Percentiles rank a stretch among this genome's conserved stretches.
Conservation (phyloP, 2,888 invertebrate species). For the Napeogenes inachia region DNA sequence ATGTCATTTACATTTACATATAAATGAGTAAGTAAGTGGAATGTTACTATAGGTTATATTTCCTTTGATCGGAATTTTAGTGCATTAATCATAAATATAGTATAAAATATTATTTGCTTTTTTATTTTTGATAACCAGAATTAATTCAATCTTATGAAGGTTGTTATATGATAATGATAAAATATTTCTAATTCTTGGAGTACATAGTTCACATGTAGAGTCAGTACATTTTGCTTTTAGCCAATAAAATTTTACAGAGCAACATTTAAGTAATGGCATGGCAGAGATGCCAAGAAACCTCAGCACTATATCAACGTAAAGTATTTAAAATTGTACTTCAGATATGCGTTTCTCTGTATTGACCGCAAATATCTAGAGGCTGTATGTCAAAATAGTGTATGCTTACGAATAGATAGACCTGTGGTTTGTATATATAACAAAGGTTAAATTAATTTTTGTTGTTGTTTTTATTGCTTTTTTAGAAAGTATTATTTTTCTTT, state of each 20-base stretch:
- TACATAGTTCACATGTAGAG: too few relatives aligned
- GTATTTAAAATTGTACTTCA: conserved; percentile 65
- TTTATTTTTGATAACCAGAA: background rate
- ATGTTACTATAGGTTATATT: conserved; percentile 59
- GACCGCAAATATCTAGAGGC: conserved; percentile 69
- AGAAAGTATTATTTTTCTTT: too few relatives aligned
- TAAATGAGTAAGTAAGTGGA: conserved; percentile 76
- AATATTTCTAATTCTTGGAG: too few relatives aligned
- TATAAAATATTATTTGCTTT: background rate
- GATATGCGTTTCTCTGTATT: conserved; percentile 64
- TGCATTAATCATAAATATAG: conserved; percentile 46
- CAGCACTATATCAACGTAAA: conserved; percentile 55
- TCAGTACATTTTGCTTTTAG: conserved; percentile 2
- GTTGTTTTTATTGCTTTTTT: too few relatives aligned
- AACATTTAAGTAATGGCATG: conserved; percentile 32
- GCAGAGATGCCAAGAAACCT: conserved; percentile 46
- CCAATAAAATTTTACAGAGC: conserved; percentile 17
- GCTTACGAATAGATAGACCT: conserved; percentile 50
- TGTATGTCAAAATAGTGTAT: conserved; percentile 76
- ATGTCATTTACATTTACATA: conserved; percentile 71
- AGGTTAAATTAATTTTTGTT: too few relatives aligned
- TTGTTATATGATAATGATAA: too few relatives aligned
- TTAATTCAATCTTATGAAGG: too few relatives aligned
- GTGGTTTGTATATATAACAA: conserved; percentile 14
- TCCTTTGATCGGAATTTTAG: conserved; percentile 44